Evolutionary conservation across 2,888 invertebrate genomes (phyloP).

Genomic region (Agriopis marginaria): DNA sequence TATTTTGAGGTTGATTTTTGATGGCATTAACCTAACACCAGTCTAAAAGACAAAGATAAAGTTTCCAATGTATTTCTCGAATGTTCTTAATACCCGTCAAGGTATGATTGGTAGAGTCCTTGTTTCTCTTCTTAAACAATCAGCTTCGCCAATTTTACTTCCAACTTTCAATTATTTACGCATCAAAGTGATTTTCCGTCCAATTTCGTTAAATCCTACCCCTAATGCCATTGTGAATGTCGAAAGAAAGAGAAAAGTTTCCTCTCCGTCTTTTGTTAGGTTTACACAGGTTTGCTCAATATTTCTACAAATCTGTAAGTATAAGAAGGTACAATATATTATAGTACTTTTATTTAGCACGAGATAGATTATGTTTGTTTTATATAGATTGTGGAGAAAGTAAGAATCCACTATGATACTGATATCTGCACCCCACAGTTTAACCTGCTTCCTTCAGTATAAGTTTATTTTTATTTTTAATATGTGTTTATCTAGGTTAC

Average conservation of each 20-base stretch:
- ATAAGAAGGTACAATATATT: constrained; percentile 15
- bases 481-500: too few species aligned
- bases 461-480: too few species aligned
- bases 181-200: constrained; percentile 68
- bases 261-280: constrained; percentile 53
- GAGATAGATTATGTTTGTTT: constrained; percentile 16
- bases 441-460: too few species aligned
- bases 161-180: constrained; percentile 72
- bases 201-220: constrained; percentile 64
- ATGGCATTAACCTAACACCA: not conserved
- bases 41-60: not conserved
- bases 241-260: constrained; percentile 57
- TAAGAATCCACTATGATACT: not conserved
- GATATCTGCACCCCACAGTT: too few species aligned
- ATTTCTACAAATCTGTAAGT: constrained; percentile 34
- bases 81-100: not conserved
- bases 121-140: constrained; percentile 46
- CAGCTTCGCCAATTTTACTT: constrained; percentile 60
- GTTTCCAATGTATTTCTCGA: not conserved
- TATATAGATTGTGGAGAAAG: not conserved
- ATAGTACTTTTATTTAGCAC: constrained; percentile 2
- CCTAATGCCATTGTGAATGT: constrained; percentile 66
- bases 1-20: too few species aligned
- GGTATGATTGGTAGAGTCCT: constrained; percentile 17
- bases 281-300: constrained; percentile 53